phyloP scores from a whole-genome alignment of 35 echinoderm and acorn worm genomes.

The Strongylocentrotus purpuratus region DNA sequence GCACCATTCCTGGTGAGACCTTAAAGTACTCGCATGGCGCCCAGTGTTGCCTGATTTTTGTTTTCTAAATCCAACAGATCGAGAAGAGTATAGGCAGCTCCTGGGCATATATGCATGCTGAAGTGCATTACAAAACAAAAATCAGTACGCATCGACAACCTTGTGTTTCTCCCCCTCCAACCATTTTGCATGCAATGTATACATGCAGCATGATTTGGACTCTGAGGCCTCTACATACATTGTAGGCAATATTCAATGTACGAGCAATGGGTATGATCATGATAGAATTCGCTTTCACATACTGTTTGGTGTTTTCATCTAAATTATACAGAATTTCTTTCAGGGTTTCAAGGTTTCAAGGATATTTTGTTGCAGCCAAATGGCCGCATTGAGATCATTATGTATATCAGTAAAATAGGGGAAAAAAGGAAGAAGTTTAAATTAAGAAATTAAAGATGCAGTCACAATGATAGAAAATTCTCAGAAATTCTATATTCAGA shows the following conservation, averaged over 20 bases:
- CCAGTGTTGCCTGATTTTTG: conserved; percentile 8
- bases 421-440: too few species aligned
- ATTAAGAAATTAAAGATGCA: too few species aligned
- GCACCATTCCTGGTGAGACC: neutral
- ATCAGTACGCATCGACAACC: conserved; percentile 7
- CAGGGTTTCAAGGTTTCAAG: too few species aligned
- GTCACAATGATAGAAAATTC: too few species aligned
- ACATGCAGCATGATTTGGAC: neutral
- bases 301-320: neutral
- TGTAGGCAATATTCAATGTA: conserved; percentile 18
- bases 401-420: too few species aligned
- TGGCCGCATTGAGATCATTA: too few species aligned
- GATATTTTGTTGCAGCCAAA: too few species aligned
- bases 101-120: neutral
- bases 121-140: conserved; percentile 13
- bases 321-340: neutral
- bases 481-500: too few species aligned
- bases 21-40: neutral
- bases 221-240: neutral
- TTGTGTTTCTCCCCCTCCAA: neutral
- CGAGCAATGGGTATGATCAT: neutral
- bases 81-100: neutral
- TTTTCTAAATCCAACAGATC: conserved; percentile 1
- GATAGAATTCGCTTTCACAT: neutral
- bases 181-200: conserved; percentile 17